These are phyloP conservation scores for Chironomus tentans DNA, from an alignment of 2,888 invertebrate genomes.

Conservation along the genomic window DNA sequence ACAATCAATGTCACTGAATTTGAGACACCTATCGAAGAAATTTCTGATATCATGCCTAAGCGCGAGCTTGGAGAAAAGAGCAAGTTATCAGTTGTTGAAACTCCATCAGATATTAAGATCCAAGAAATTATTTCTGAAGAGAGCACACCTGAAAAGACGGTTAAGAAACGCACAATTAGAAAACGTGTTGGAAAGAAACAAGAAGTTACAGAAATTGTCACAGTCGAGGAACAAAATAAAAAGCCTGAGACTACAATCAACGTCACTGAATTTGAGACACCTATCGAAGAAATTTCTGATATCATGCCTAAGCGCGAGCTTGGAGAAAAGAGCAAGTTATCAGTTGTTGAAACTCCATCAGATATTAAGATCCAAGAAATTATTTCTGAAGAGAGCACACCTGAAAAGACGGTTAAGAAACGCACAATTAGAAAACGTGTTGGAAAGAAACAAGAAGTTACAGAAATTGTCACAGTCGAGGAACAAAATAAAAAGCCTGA, in stretches of 20 bases:
- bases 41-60: too few relatives aligned
- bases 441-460: slow-evolving; percentile 29
- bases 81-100: not conserved
- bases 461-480: slow-evolving; percentile 40
- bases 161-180: slow-evolving; percentile 38
- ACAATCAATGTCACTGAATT: slow-evolving; percentile 33
- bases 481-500: slow-evolving; percentile 36
- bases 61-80: not conserved
- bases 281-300: slow-evolving; percentile 27
- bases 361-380: slow-evolving; percentile 34
- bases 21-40: too few relatives aligned
- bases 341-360: slow-evolving; percentile 29
- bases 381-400: slow-evolving; percentile 36
- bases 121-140: not conserved
- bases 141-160: not conserved
- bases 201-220: slow-evolving; percentile 44
- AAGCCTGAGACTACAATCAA: slow-evolving; percentile 9
- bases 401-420: slow-evolving; percentile 30
- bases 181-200: slow-evolving; percentile 38
- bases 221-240: slow-evolving; percentile 38
- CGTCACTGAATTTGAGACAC: slow-evolving; percentile 29
- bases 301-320: slow-evolving; percentile 27
- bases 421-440: not conserved
- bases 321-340: slow-evolving; percentile 8
- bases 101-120: not conserved